Percentiles rank a stretch among this genome's conserved stretches.
Evolutionary conservation across 2,797 vertebrate species (phyloP).

Genomic region (Leuciscus waleckii): DNA sequence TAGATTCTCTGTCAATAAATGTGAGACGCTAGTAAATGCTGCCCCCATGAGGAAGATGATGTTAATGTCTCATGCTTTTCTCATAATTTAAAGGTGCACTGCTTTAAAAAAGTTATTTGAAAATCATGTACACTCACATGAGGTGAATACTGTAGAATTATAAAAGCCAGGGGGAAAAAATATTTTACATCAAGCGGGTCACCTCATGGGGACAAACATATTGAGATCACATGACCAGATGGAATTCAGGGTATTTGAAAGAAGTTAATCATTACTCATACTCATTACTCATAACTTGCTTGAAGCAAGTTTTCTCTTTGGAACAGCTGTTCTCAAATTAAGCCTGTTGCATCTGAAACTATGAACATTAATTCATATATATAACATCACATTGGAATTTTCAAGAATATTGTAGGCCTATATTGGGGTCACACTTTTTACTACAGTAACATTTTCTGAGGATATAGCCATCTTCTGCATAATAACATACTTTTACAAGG

Average conservation of each 20-base stretch:
- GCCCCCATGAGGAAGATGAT: slow-evolving; percentile 51
- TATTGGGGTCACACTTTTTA: background rate
- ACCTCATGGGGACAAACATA: background rate
- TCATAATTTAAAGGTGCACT: background rate
- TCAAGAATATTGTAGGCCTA: background rate
- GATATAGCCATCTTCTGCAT: background rate
- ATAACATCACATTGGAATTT: background rate
- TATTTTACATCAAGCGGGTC: background rate
- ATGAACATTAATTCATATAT: background rate
- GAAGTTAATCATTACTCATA: background rate
- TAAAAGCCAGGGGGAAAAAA: background rate
- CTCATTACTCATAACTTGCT: too few relatives aligned
- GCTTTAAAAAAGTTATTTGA: background rate
- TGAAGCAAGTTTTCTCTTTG: background rate
- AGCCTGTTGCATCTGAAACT: background rate
- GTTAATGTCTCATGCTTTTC: background rate
- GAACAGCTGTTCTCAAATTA: background rate
- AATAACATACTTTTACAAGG: background rate
- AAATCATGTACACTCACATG: background rate
- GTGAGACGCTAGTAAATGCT: slow-evolving; percentile 30
- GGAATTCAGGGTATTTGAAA: background rate
- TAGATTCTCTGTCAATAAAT: background rate
- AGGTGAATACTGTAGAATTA: background rate
- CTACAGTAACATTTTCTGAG: background rate
- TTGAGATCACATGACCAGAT: background rate